These are phyloP conservation scores for Hylaeus anthracinus DNA, from an alignment of 1,140 invertebrate genomes.

Conservation along the genomic window DNA sequence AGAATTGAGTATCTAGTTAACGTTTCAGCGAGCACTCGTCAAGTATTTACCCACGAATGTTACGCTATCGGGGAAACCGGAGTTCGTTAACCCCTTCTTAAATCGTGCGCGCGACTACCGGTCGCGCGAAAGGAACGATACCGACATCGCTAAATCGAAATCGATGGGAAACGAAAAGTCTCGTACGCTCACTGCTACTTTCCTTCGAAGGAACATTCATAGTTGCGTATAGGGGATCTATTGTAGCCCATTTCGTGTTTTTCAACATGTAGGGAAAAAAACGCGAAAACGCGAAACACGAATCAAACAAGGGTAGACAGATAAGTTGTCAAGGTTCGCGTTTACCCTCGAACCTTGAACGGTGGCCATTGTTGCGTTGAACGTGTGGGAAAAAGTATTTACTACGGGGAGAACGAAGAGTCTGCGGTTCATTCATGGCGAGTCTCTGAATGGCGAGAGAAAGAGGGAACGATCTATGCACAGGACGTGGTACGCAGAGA, in stretches of 20 bases:
- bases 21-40: conserved; percentile 29
- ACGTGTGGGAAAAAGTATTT: conserved; percentile 65
- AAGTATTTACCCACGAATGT: conserved; percentile 38
- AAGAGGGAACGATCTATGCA: conserved; percentile 61
- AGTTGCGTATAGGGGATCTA: too few relatives aligned
- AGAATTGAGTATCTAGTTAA: conserved; percentile 28
- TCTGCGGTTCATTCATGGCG: conserved; percentile 73
- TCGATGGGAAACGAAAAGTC: neutral
- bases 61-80: conserved; percentile 25
- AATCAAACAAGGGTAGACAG: neutral
- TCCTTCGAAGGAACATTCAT: too few relatives aligned
- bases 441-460: conserved; percentile 70
- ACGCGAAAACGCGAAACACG: neutral
- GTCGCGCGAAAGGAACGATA: neutral
- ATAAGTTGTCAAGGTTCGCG: neutral
- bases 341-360: conserved; percentile 36
- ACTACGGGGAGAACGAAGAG: conserved; percentile 64
- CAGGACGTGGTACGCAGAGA: conserved; percentile 24
- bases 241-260: too few relatives aligned
- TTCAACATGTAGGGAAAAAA: neutral
- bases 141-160: too few relatives aligned
- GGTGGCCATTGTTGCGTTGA: conserved; percentile 45
- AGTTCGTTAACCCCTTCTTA: conserved; percentile 40
- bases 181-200: too few relatives aligned
- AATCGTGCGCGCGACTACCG: neutral